Percentiles rank a stretch among this genome's conserved stretches.
Conservation (phyloP, 2,797 vertebrate genomes). For the Clarias fuscus region DNA sequence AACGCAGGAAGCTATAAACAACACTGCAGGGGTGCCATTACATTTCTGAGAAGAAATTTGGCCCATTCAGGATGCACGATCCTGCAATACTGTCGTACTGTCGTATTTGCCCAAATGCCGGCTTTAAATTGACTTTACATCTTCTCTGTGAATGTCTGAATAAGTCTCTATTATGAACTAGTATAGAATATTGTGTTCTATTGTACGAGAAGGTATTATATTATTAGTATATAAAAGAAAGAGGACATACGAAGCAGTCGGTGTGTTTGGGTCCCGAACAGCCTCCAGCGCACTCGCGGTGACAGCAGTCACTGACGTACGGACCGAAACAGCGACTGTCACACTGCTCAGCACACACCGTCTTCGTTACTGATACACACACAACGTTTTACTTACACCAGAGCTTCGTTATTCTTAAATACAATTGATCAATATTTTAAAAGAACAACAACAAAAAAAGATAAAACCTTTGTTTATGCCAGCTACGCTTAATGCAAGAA, state of each 20-base stretch:
- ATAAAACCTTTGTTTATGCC: background rate
- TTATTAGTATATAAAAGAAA: background rate
- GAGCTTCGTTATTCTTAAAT: background rate
- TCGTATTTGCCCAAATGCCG: background rate
- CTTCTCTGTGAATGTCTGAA: background rate
- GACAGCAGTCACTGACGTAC: conserved; percentile 96
- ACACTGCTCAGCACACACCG: conserved; percentile 95
- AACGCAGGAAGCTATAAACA: background rate
- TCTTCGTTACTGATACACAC: conserved; percentile 82
- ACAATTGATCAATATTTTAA: background rate
- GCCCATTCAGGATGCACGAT: background rate
- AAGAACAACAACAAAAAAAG: background rate
- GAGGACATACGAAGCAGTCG: conserved; percentile 66
- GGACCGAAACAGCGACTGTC: conserved; percentile 94
- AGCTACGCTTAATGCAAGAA: background rate
- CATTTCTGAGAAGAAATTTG: background rate
- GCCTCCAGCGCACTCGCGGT: conserved; percentile 92
- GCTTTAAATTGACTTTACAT: background rate
- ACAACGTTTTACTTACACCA: background rate
- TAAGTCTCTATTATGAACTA: background rate
- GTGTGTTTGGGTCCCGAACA: conserved; percentile 94
- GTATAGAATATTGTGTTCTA: background rate
- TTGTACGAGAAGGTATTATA: too few relatives aligned
- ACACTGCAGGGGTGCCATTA: background rate
- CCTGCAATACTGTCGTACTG: background rate